Evolutionary conservation across 2,888 invertebrate species (phyloP).

Genomic region (Hemaris fuciformis): DNA sequence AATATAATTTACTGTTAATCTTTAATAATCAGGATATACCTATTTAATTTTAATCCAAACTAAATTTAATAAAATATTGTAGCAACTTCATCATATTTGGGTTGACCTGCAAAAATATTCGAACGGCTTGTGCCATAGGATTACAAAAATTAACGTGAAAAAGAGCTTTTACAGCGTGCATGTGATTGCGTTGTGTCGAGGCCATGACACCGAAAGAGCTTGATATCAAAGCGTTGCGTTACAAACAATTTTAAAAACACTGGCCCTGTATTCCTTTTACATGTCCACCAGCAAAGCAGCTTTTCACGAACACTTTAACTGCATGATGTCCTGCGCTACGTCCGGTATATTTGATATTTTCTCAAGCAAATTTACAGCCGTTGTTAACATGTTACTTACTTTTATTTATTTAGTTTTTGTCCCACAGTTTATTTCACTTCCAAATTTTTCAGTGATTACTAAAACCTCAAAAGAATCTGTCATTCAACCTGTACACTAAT

Average conservation of each 20-base stretch:
- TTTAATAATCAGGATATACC: too few relatives aligned
- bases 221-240: conserved; percentile 57
- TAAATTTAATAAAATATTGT: too few relatives aligned
- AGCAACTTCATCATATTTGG: neutral
- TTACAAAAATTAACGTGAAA: conserved; percentile 33
- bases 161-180: conserved; percentile 40
- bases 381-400: too few relatives aligned
- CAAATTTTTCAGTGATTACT: too few relatives aligned
- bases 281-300: conserved; percentile 43
- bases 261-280: conserved; percentile 38
- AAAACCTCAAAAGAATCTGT: too few relatives aligned
- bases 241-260: conserved; percentile 48
- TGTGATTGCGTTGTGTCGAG: conserved; percentile 41
- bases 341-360: too few relatives aligned
- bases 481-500: too few relatives aligned
- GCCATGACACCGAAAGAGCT: conserved; percentile 48
- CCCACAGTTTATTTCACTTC: neutral
- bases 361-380: too few relatives aligned
- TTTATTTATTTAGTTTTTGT: neutral
- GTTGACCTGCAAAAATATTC: neutral
- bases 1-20: too few relatives aligned
- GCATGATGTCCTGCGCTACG: neutral
- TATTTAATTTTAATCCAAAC: too few relatives aligned
- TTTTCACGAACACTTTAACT: conserved; percentile 25
- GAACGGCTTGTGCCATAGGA: neutral